Evolutionary conservation across 2,888 invertebrate species (phyloP), one percentile per base, ranked within the genome.

Genomic region (Diarsia brunnea): DNA sequence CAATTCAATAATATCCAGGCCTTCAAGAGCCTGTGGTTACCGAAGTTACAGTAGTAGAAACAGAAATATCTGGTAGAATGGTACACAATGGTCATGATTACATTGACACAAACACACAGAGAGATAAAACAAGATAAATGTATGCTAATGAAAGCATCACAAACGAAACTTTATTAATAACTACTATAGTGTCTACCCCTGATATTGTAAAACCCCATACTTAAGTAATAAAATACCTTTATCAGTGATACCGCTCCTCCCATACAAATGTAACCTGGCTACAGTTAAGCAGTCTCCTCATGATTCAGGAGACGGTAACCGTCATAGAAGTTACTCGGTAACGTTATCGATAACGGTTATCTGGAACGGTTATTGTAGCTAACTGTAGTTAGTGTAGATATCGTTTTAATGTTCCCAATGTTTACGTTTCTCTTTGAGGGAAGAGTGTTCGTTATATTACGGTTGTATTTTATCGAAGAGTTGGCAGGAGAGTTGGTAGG

Each of bases 311-410:
- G 61, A 58, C 38, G 63, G 72, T 70, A 27, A 67, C 53, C 49
- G 66, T 74, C 55, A 64, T 55, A 81, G 51, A 70, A 80, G 81
- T 81, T 84, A 69, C 63, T 31, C 80, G 69, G 55, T 69, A 72
- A 79, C 71, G 82, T 82, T 31, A 14, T 75, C 31, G 64, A 38
- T 78, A 78, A 82, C 81, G 74, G 80, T 61, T 83, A 84, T 78
- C 79, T 78, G 61, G 55, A 68, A 81, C 81, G 81, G 81, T 81
- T 81, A 81, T 84, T 81, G 81, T 80, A 84, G 81, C 31, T 79
- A 72, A 55, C 74, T 81, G 53, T 80, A 84, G 80, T 69, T 84
- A 74, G 68, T 64, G 63, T 63, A 84, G 81, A 84, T 81, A 81
- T 55, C 74, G 60, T 19, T 63, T 58, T 80, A 84, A 73, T 84